Conservation (phyloP, 2,888 invertebrate genomes). For the Apoderus coryli region DNA sequence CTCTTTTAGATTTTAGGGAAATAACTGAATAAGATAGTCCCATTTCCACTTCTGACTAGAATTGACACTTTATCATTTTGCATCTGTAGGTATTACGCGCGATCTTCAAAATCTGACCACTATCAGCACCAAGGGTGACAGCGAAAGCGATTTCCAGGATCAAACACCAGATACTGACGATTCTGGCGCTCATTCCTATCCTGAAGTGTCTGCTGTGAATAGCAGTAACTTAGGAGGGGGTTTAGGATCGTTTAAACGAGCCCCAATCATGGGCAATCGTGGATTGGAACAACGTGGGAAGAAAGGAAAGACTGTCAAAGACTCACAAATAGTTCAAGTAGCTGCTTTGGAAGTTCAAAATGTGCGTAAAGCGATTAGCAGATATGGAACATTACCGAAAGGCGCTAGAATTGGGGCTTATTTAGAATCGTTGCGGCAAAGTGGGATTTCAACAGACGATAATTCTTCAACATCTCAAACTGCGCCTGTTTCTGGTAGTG, state of each 20-base stretch:
- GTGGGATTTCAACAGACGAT: slow-evolving; percentile 41
- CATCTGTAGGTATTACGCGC: slow-evolving; percentile 33
- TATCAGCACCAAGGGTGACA: slow-evolving; percentile 39
- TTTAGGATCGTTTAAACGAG: slow-evolving; percentile 40
- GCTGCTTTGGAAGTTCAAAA: slow-evolving; percentile 92
- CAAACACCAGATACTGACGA: slow-evolving; percentile 63
- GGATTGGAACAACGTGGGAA: slow-evolving; percentile 47
- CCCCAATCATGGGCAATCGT: slow-evolving; percentile 44
- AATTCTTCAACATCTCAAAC: slow-evolving; percentile 20
- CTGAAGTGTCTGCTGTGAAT: slow-evolving; percentile 33
- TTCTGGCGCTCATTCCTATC: slow-evolving; percentile 40
- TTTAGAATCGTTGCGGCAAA: slow-evolving; percentile 81
- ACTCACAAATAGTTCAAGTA: slow-evolving; percentile 46
- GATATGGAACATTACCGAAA: slow-evolving; percentile 94
- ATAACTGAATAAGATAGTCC: too few relatives aligned
- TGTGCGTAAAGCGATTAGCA: slow-evolving; percentile 84
- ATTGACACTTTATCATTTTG: too few relatives aligned
- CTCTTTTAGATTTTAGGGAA: too few relatives aligned
- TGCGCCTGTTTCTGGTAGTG: slow-evolving; percentile 23
- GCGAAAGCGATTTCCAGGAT: slow-evolving; percentile 56
- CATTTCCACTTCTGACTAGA: too few relatives aligned
- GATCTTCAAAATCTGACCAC: slow-evolving; percentile 35
- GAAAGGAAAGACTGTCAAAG: slow-evolving; percentile 37
- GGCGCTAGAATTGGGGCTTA: slow-evolving; percentile 94
- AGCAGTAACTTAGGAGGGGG: slow-evolving; percentile 31